Base-by-base conservation (phyloP, 2,797 vertebrate genomes). In the Lates japonicus region DNA sequence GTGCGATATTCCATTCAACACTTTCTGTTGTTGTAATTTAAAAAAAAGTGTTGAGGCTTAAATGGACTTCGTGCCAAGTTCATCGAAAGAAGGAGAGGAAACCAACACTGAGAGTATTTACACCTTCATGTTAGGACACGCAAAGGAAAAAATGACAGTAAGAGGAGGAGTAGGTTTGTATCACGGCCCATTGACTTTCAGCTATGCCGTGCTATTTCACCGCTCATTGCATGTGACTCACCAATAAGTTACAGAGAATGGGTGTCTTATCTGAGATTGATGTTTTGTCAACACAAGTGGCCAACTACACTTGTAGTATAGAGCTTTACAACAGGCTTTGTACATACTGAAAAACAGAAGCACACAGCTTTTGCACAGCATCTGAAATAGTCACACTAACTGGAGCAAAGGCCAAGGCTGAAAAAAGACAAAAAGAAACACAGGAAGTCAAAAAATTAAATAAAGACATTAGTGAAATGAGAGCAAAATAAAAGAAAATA, bases 121-220 rank as follows among this genome's bases (percentile, higher is more conserved):
- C 31, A 79, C 51, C 1, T 64, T 71, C 55, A 17, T 59, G 66
- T 72, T 65, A 13, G 31, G 35, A 71, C 70, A 82, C 0, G 51
- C 19, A 25, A 29, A 16, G 25, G 20, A 39, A 29, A 65, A 78
- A 60, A 52, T 71, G 17, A 64, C 44, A 70, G 57, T 11, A 31
- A 39, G 49, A 62, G 61, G 72, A 41, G 74, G 51, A 76, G 74
- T 6, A 57, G 67, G 65, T 58, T 76, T 75, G 25, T 11, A 33
- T 76, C 5, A 57, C 31, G 44, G 62, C 13, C 39, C 9, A 44
- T 3, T 83, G 51, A 74, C 68, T 83, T 61, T 20, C 42, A 86
- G 73, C 77, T 74, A 80, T 81, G 78, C 59, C n/a, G 2, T 63
- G 65, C 59, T 78, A 49, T 77, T 80, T 78, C 10, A 73, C 67